These are phyloP conservation scores for Cyclargus thomasi DNA, from an alignment of 1,140 invertebrate genomes.

Conservation along the genomic window DNA sequence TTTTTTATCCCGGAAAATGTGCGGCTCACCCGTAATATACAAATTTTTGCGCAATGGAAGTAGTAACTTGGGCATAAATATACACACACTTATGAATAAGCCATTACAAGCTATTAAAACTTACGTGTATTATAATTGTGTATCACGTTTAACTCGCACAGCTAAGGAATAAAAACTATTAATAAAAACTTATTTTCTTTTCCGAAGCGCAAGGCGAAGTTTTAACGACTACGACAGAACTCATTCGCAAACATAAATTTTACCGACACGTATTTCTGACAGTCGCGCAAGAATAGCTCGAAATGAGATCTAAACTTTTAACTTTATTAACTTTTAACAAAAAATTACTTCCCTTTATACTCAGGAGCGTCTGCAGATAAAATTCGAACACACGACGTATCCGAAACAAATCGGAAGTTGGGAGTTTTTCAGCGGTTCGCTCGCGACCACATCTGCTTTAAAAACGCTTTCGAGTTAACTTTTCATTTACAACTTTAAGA, in stretches of 20 bases:
- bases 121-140: not conserved
- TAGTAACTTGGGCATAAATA: too few species aligned
- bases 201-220: constrained; percentile 26
- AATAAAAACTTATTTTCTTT: constrained; percentile 15
- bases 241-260: constrained; percentile 48
- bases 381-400: constrained; percentile 20
- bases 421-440: constrained; percentile 24
- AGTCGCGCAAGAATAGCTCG: constrained; percentile 22
- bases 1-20: too few species aligned
- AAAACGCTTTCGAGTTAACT: constrained; percentile 47
- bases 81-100: not conserved
- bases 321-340: constrained; percentile 27
- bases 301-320: constrained; percentile 28
- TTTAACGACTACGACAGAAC: constrained; percentile 36
- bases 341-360: constrained; percentile 17
- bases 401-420: constrained; percentile 34
- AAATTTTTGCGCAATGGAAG: too few species aligned
- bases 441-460: constrained; percentile 40
- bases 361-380: not conserved
- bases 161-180: constrained; percentile 11
- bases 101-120: not conserved
- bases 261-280: constrained; percentile 33
- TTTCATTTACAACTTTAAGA: constrained; percentile 60
- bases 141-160: not conserved
- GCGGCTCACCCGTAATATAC: too few species aligned